A percentile compares a stretch with the other conserved stretches of the same genome.
Evolutionary conservation across 1,140 invertebrate species (phyloP).

Genomic region (Drosophila cardini): DNA sequence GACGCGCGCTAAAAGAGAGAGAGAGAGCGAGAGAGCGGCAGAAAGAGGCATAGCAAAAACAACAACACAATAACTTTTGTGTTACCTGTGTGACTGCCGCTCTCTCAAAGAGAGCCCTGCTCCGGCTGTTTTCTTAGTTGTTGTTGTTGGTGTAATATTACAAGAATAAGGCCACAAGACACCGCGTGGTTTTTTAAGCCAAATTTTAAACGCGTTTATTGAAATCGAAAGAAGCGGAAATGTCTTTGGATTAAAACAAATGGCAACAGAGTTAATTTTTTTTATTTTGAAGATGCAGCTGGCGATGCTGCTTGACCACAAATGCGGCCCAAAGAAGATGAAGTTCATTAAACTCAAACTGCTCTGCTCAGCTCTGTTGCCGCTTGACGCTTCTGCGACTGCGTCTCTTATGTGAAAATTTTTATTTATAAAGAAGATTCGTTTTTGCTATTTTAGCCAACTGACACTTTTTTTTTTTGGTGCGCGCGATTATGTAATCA

Average conservation of each 20-base stretch:
- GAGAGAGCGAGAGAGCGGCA: conserved; percentile 18
- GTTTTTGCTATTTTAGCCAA: conserved; percentile 65
- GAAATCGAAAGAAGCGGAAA: conserved; percentile 41
- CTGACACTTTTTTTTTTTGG: conserved; percentile 49
- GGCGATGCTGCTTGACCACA: neutral
- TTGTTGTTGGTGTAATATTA: conserved; percentile 63
- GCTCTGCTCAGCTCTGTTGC: conserved; percentile 4
- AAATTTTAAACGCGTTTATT: conserved; percentile 59
- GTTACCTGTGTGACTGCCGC: conserved; percentile 18
- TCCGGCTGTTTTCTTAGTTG: conserved; percentile 2
- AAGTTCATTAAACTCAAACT: conserved; percentile 68
- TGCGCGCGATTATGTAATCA: conserved; percentile 64
- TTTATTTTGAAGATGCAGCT: neutral
- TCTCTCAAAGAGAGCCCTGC: conserved; percentile 16
- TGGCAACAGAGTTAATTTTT: conserved; percentile 15
- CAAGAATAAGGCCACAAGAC: conserved; percentile 58
- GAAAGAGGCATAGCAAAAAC: conserved; percentile 22
- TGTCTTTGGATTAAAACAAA: neutral
- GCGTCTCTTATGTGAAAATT: conserved; percentile 38
- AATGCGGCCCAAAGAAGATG: neutral
- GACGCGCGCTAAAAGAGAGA: conserved; percentile 34
- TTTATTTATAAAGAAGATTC: conserved; percentile 72
- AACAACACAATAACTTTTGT: conserved; percentile 10
- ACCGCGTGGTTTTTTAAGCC: conserved; percentile 51
- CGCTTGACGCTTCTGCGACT: conserved; percentile 32